Percentiles rank a stretch among this genome's conserved stretches.
phyloP scores from a whole-genome alignment of 1,140 invertebrate genomes.

The Reticulitermes speratus region DNA sequence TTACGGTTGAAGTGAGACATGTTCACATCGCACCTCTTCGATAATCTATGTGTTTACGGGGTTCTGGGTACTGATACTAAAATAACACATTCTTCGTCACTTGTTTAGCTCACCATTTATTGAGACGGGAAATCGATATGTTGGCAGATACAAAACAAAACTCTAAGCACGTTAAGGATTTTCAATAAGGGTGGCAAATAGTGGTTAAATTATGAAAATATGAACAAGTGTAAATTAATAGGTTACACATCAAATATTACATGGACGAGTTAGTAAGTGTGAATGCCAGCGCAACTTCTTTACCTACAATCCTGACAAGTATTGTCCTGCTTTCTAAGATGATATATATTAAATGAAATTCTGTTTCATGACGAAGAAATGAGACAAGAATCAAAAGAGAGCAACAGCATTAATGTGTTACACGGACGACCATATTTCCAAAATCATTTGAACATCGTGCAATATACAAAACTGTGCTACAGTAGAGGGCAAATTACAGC shows the following conservation, averaged over 20 bases:
- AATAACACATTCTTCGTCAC: background rate
- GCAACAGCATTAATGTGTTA: background rate
- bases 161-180: background rate
- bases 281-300: background rate
- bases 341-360: background rate
- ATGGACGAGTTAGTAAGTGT: background rate
- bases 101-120: background rate
- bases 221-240: background rate
- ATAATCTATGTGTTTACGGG: no score
- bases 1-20: no score
- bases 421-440: background rate
- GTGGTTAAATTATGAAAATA: background rate
- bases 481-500: no score
- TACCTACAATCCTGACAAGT: no score
- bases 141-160: slow-evolving; percentile 12
- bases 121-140: background rate
- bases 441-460: no score
- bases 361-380: background rate
- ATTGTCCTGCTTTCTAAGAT: background rate
- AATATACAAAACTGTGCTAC: no score
- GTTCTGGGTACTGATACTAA: no score
- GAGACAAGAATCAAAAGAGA: background rate
- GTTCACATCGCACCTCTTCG: no score
- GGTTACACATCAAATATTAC: background rate
- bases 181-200: background rate